phyloP scores from a whole-genome alignment of 1,140 invertebrate genomes.

The Cyclargus thomasi region DNA sequence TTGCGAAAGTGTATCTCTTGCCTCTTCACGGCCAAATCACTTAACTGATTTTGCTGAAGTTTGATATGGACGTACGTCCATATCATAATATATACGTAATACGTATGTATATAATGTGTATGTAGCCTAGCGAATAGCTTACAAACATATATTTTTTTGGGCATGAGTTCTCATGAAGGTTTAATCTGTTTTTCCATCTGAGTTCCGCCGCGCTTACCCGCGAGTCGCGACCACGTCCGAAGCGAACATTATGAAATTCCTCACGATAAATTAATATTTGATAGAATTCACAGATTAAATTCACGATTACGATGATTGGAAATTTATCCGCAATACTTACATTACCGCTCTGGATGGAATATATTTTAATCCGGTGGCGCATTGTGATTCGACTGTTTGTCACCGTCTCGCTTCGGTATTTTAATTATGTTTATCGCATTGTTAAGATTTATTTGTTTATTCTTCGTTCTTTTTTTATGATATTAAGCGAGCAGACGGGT shows the following conservation, averaged over 20 bases:
- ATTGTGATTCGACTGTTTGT: neutral
- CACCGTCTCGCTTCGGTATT: neutral
- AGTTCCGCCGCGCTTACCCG: neutral
- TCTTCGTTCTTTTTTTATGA: no score
- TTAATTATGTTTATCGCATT: neutral
- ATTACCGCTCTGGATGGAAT: neutral
- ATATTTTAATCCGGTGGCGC: neutral
- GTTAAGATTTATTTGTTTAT: no score
- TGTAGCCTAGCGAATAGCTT: no score
- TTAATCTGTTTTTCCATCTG: neutral
- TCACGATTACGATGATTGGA: constrained; percentile 21
- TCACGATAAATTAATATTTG: constrained; percentile 30
- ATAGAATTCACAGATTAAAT: constrained; percentile 28
- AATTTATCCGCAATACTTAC: constrained; percentile 5
- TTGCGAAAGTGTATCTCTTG: no score
- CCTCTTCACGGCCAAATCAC: no score
- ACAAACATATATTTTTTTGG: no score
- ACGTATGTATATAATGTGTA: no score
- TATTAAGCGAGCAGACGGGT: no score
- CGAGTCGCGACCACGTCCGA: constrained; percentile 13
- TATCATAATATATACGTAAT: no score
- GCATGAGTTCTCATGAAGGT: neutral
- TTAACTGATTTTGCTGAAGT: no score
- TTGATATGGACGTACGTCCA: no score
- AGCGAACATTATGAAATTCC: constrained; percentile 33